Base-by-base conservation (phyloP, 1,140 invertebrate species). In the Helicoverpa armigera region DNA sequence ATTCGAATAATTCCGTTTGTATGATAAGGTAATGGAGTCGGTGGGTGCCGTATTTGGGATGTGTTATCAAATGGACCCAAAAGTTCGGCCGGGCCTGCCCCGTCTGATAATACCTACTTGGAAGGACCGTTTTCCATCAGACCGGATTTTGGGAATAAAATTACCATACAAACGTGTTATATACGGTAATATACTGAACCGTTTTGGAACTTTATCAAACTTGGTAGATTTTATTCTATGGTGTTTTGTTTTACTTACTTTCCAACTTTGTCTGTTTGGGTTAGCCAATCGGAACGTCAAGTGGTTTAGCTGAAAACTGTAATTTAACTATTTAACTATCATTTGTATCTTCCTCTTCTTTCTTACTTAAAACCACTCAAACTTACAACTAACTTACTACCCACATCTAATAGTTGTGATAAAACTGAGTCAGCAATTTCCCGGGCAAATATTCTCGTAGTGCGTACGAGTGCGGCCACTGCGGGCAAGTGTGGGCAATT, bases 101-200 rank as follows among this genome's bases (percentile, higher is more conserved):
- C 77, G 67, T 48, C 88, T 82, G 89, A 92, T 91, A 93, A 88
- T 89, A 78, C 83, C 72, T 79, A 89, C 86, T 90, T 87, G 16
- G 63, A 82, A 83, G 88, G 89, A 86, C 86, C 90, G 86, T 86
- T 90, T 90, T 91, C 90, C 90, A 91, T 92, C 89, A 90, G 87
- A 85, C 74, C 83, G 87, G 90, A 91, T 91, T 92, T 90, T 75
- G 85, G 83, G 88, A 88, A 92, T 91, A 89, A 91, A 92, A 93
- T 93, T 93, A 89, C 88, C 91, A 93, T 93, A 91, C 86, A 89
- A 92, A 92, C 90, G 86, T 88, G 84, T 86, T 88, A 89, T 88
- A 82, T 86, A 84, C 82, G 84, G 82, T 87, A 91, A 89, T 91
- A 86, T 80, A 85, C 69, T 29, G 78, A 83, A 83, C 84, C 84